phyloP scores from a whole-genome alignment of 2,797 vertebrate genomes.

The Discoglossus pictus region DNA sequence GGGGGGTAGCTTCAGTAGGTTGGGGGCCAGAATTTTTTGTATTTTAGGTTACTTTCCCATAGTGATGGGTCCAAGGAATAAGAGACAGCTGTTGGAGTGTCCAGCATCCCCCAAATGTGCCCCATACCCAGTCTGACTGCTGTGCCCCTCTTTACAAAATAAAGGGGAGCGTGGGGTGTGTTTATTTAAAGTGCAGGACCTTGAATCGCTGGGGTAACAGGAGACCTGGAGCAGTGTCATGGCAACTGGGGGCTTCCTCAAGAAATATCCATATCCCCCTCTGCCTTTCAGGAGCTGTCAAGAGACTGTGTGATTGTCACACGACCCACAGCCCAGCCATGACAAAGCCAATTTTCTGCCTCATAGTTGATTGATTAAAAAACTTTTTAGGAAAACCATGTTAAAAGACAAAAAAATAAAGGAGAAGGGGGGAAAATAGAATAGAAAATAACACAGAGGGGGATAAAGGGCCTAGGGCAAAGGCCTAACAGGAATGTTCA shows the following conservation, averaged over 20 bases:
- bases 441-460: slow-evolving; percentile 73
- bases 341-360: slow-evolving; percentile 99
- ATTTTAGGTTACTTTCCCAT: slow-evolving; percentile 71
- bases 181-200: slow-evolving; percentile 81
- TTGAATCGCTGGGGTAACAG: slow-evolving; percentile 81
- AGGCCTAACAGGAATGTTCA: slow-evolving; percentile 69
- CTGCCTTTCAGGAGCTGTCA: slow-evolving; percentile 86
- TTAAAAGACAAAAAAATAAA: slow-evolving; percentile 89
- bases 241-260: slow-evolving; percentile 89
- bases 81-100: slow-evolving; percentile 80
- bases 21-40: slow-evolving; percentile 66
- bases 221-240: slow-evolving; percentile 88
- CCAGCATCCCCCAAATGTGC: slow-evolving; percentile 57
- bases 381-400: slow-evolving; percentile 99
- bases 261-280: slow-evolving; percentile 87
- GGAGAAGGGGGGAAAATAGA: slow-evolving; percentile 59
- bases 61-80: slow-evolving; percentile 68
- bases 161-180: too few relatives aligned
- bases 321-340: slow-evolving; percentile 89
- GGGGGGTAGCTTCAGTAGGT: slow-evolving; percentile 70
- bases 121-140: slow-evolving; percentile 66
- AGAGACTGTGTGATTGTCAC: slow-evolving; percentile 87
- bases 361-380: slow-evolving; percentile 99
- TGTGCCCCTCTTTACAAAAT: slow-evolving; percentile 75
- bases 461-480: slow-evolving; percentile 71